These are phyloP conservation scores for Berghia stephanieae DNA, from an alignment of 1,140 invertebrate genomes.

Conservation along the genomic window DNA sequence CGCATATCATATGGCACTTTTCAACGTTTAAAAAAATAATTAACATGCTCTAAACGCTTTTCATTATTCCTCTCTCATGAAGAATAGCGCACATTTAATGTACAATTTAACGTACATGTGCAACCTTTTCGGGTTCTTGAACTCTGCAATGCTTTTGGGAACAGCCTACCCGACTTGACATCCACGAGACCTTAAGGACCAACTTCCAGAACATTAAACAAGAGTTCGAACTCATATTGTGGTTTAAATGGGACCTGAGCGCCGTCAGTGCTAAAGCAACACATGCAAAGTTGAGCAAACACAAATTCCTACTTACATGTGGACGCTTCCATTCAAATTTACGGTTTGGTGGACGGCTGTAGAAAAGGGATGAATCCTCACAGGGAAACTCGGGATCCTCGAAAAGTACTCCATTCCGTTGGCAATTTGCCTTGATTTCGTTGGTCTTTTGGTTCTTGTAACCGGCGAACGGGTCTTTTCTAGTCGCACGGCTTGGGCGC, in stretches of 20 bases:
- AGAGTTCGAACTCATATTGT: not conserved
- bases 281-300: not conserved
- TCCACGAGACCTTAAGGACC: not conserved
- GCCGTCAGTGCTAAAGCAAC: not conserved
- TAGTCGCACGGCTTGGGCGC: not conserved
- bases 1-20: too few species aligned
- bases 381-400: constrained; percentile 4
- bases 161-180: not conserved
- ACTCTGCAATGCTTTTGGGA: not conserved
- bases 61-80: too few species aligned
- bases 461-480: not conserved
- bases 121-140: not conserved
- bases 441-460: not conserved
- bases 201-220: not conserved
- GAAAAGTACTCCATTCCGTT: not conserved
- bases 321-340: constrained; percentile 64
- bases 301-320: constrained; percentile 47
- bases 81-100: too few species aligned
- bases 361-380: constrained; percentile 55
- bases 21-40: too few species aligned
- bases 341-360: constrained; percentile 53
- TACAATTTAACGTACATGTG: too few species aligned
- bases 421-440: not conserved
- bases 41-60: too few species aligned
- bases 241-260: not conserved